These are phyloP conservation scores for Butorides virescens DNA, from an alignment of 2,113 vertebrate species.

Conservation along the genomic window DNA sequence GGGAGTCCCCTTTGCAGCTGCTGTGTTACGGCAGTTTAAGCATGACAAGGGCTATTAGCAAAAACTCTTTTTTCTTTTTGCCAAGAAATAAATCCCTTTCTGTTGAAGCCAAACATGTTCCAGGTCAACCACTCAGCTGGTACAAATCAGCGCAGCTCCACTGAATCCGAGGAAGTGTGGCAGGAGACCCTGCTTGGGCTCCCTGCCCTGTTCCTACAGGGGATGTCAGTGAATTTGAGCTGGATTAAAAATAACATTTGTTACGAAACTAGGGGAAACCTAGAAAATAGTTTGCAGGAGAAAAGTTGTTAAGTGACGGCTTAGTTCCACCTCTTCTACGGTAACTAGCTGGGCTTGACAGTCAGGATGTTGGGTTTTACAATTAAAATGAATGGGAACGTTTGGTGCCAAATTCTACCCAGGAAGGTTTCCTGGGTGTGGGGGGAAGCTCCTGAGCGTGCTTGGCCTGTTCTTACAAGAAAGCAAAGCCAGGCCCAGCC, in stretches of 20 bases:
- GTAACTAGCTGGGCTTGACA: background rate
- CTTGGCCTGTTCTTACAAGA: background rate
- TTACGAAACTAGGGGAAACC: background rate
- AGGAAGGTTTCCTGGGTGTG: background rate
- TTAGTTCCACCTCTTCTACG: background rate
- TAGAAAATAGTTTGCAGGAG: background rate
- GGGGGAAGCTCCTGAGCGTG: background rate
- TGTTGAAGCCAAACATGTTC: background rate
- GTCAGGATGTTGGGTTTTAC: constrained; percentile 5
- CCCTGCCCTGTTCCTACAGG: background rate
- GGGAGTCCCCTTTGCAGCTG: constrained; percentile 9
- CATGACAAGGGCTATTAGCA: constrained; percentile 19
- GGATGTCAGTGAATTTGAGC: background rate
- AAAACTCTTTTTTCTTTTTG: background rate
- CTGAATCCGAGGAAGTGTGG: background rate
- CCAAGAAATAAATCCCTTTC: constrained; percentile 50
- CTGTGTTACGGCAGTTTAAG: constrained; percentile 3
- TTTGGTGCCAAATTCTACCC: background rate
- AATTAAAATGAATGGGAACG: background rate
- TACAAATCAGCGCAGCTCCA: background rate
- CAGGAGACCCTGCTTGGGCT: background rate
- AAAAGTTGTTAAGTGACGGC: background rate
- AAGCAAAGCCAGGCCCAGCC: background rate
- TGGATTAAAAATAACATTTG: fast-evolving
- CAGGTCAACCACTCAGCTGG: background rate